Evolutionary conservation across 2,888 invertebrate species (phyloP).

Genomic region (Pandemis corylana): DNA sequence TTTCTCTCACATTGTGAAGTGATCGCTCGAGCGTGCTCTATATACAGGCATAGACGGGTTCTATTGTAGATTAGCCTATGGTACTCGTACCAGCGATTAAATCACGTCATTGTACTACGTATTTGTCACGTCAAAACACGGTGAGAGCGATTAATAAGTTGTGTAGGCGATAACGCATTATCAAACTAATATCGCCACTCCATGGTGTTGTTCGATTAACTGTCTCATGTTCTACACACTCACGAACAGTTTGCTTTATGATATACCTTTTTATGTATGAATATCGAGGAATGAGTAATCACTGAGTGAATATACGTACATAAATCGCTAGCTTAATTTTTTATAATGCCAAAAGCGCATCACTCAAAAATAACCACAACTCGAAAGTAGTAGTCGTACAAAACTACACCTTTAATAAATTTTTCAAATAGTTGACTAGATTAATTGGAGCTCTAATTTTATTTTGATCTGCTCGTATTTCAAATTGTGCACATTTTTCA

Average conservation of each 20-base stretch:
- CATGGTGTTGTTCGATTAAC: slow-evolving; percentile 13
- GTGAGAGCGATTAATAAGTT: slow-evolving; percentile 13
- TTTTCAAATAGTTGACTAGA: too few species aligned
- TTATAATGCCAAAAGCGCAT: too few species aligned
- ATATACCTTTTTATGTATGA: background rate
- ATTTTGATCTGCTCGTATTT: too few species aligned
- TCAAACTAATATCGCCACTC: slow-evolving; percentile 25
- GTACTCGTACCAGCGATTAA: background rate
- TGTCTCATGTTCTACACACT: slow-evolving; percentile 4
- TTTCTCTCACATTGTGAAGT: too few species aligned
- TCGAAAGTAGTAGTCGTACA: too few species aligned
- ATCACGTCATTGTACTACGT: slow-evolving; percentile 6
- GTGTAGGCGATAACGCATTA: slow-evolving; percentile 21
- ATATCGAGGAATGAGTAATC: background rate
- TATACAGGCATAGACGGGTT: background rate
- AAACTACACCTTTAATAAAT: too few species aligned
- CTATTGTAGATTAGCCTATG: background rate
- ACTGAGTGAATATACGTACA: too few species aligned
- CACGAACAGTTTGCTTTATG: background rate
- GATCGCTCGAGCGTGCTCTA: background rate
- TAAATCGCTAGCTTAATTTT: too few species aligned
- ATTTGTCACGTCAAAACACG: slow-evolving; percentile 1
- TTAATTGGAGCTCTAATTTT: too few species aligned
- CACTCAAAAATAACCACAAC: too few species aligned
- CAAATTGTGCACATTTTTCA: too few species aligned